phyloP scores from a whole-genome alignment of 2,797 vertebrate genomes.

The Zalophus californianus region DNA sequence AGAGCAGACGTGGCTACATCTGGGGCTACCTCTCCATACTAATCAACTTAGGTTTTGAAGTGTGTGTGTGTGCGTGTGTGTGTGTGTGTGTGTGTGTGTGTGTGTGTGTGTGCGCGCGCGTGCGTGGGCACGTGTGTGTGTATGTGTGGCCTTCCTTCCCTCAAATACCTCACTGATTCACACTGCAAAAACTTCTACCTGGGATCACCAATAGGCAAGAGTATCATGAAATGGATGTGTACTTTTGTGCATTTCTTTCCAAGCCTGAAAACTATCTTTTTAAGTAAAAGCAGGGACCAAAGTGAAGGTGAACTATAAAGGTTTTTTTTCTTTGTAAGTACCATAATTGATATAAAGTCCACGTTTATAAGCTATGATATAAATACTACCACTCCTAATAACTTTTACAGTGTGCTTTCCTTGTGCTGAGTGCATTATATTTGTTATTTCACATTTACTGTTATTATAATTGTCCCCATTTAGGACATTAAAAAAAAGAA shows the following conservation, averaged over 20 bases:
- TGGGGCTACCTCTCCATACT: fast-evolving
- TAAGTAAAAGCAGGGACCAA: background rate
- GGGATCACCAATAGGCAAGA: background rate
- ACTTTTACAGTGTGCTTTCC: background rate
- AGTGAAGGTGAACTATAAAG: background rate
- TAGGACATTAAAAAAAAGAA: background rate
- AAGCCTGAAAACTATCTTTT: background rate
- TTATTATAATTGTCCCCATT: background rate
- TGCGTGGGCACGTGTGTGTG: too few relatives aligned
- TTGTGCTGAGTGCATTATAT: background rate
- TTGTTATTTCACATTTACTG: fast-evolving
- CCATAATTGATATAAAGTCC: fast-evolving
- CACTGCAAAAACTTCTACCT: background rate
- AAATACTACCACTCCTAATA: background rate
- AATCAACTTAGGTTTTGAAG: background rate
- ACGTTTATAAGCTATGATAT: fast-evolving
- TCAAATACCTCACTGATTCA: background rate
- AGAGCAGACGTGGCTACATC: background rate
- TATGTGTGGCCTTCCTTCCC: background rate
- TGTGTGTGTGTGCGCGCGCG: too few relatives aligned
- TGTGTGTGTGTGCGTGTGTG: background rate
- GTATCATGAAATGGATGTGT: too few relatives aligned
- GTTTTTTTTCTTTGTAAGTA: background rate
- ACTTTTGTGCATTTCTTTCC: background rate
- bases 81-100: background rate